These are phyloP conservation scores for Phylloscopus whistleri DNA, from an alignment of 2,113 vertebrate genomes.

Conservation along the genomic window DNA sequence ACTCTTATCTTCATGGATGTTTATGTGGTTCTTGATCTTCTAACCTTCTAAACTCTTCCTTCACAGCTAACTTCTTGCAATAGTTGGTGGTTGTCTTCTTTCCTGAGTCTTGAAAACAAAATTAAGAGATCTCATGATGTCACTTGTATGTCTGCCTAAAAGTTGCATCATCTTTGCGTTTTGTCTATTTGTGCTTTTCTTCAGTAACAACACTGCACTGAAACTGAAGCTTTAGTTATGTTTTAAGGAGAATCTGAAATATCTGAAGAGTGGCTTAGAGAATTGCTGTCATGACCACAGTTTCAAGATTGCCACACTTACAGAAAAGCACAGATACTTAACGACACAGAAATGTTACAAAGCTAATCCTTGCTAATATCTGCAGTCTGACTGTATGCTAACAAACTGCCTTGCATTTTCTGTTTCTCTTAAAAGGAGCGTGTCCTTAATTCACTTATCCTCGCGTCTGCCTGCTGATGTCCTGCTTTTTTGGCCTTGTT, in stretches of 20 bases:
- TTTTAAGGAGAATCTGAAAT: constrained; percentile 1
- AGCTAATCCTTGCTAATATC: constrained; percentile 62
- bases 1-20: constrained; percentile 66
- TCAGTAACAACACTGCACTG: constrained; percentile 8
- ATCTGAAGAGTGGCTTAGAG: background rate
- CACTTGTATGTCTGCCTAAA: background rate
- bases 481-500: constrained; percentile 41
- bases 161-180: constrained; percentile 23
- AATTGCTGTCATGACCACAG: background rate
- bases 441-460: constrained; percentile 62
- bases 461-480: constrained; percentile 54
- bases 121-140: background rate
- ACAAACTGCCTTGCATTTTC: constrained; percentile 62
- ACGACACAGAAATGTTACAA: background rate
- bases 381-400: constrained; percentile 46
- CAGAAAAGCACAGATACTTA: constrained; percentile 58
- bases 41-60: constrained; percentile 74
- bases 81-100: constrained; percentile 66
- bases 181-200: constrained; percentile 61
- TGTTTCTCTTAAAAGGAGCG: constrained; percentile 61
- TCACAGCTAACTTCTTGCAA: constrained; percentile 60
- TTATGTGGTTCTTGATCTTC: constrained; percentile 74
- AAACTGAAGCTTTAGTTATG: background rate
- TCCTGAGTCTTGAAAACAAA: background rate
- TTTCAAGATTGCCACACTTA: background rate